A percentile compares a stretch with the other conserved stretches of the same genome.
These are phyloP conservation scores for Tenualosa thibaudeaui DNA, from an alignment of 2,797 vertebrate genomes.

Conservation along the genomic window DNA sequence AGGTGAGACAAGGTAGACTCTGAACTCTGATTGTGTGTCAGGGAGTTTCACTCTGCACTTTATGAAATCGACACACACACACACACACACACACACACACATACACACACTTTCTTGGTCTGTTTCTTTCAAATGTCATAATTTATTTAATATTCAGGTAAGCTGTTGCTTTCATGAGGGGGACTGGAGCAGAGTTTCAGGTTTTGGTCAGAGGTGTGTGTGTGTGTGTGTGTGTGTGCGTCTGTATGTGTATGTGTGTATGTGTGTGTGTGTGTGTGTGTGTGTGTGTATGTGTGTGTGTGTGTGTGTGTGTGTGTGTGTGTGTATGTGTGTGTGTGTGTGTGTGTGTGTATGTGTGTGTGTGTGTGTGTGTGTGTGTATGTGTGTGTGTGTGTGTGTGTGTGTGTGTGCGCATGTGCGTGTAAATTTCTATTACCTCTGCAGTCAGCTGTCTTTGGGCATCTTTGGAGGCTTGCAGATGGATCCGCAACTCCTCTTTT, in stretches of 20 bases:
- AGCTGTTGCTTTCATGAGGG: no score
- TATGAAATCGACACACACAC: neutral
- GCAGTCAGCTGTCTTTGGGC: constrained; percentile 93
- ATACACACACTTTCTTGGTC: neutral
- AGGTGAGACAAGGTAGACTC: neutral
- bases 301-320: neutral
- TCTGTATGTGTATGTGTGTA: no score
- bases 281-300: constrained; percentile 1
- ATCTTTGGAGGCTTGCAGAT: constrained; percentile 95
- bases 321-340: neutral
- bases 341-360: neutral
- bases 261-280: neutral
- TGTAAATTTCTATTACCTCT: constrained; percentile 75
- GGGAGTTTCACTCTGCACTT: neutral
- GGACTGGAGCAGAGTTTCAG: no score
- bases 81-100: neutral
- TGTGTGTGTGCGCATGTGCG: neutral
- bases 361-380: neutral
- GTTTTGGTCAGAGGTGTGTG: no score
- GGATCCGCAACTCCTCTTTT: constrained; percentile 95
- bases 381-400: neutral
- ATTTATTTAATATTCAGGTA: no score
- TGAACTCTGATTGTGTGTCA: neutral
- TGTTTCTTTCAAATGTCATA: no score
- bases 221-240: neutral